Evolutionary conservation across 1,140 invertebrate genomes (phyloP).

Genomic region (Vanessa atalanta): DNA sequence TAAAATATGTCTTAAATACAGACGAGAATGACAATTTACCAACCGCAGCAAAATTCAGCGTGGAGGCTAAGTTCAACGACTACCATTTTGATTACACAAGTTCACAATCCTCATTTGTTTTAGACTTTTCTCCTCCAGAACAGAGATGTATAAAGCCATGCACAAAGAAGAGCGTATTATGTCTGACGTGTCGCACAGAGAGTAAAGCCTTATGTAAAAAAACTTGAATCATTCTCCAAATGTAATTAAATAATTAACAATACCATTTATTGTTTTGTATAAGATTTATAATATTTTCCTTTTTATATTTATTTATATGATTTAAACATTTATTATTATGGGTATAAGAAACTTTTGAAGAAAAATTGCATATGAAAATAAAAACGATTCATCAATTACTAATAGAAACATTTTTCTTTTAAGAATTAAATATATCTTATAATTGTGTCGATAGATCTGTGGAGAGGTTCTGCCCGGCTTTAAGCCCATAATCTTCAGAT

Average conservation of each 20-base stretch:
- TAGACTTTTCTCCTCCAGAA: conserved; percentile 71
- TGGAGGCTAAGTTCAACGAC: conserved; percentile 74
- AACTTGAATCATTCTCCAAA: background rate
- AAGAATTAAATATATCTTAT: no score
- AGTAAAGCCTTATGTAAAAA: conserved; percentile 4
- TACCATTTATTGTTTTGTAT: background rate
- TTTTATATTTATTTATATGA: background rate
- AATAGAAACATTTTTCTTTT: no score
- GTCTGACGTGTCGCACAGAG: conserved; percentile 32
- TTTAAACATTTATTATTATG: no score
- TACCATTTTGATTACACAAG: conserved; percentile 73
- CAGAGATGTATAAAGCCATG: conserved; percentile 49
- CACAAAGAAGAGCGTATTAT: conserved; percentile 31
- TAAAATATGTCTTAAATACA: conserved; percentile 71
- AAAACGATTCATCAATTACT: no score
- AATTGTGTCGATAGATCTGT: no score
- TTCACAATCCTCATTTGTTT: conserved; percentile 67
- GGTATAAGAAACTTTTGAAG: no score
- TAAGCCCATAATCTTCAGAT: no score
- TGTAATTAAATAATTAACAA: background rate
- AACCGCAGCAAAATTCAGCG: conserved; percentile 55
- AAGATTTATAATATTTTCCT: background rate
- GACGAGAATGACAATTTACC: conserved; percentile 41
- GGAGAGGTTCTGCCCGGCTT: no score
- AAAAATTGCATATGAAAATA: no score